Base-by-base conservation (phyloP, 2,797 vertebrate species). In the Eleutherodactylus coqui region DNA sequence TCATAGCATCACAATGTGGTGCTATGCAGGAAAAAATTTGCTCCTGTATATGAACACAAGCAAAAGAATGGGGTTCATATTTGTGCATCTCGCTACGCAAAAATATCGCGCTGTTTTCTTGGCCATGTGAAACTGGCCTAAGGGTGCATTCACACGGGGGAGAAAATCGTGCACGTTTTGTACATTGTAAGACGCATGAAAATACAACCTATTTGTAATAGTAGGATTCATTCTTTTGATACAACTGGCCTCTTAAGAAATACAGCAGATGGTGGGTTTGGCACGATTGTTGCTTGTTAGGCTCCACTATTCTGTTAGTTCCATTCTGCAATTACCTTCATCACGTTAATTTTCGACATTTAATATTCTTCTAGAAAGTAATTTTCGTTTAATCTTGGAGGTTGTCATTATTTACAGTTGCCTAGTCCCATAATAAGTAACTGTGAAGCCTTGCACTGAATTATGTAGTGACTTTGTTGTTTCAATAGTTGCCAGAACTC, bases 251-350 rank as follows among this genome's bases (percentile, higher is more conserved):
- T n/a, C n/a, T 16, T 17, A 7, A 19, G 16, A 67, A 67, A 67
- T 67, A 67, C 34, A 67, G 62, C 62, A 67, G 62, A 34, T 19
- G 3, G 14, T 32, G 11, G 13, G 6, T 11, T 34, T 34, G 32
- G 64, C 1, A 11, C 32, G 0, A 19, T 27, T 70, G 8, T 24
- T 41, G 7, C 17, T 70, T 72, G 38, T n/a, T 2, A 16, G 7
- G 19, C 36, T 21, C 5, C 13, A 5, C 14, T n/a, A n/a, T n/a
- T n/a, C 64, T 38, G 17, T 38, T 36, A 69, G 17, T 9, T 21
- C 32, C 8, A 7, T n/a, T 6, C 0, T 34, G 4, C 24, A n/a
- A n/a, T n/a, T n/a, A n/a, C n/a, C n/a, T 2, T 4, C 5, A 5
- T 64, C 29, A 19, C 9, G 17, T 36, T 36, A 69, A 19, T 69